Percentiles rank a stretch among this genome's conserved stretches.
Conservation (phyloP, 1,140 invertebrate species). For the Drosophila gunungcola region DNA sequence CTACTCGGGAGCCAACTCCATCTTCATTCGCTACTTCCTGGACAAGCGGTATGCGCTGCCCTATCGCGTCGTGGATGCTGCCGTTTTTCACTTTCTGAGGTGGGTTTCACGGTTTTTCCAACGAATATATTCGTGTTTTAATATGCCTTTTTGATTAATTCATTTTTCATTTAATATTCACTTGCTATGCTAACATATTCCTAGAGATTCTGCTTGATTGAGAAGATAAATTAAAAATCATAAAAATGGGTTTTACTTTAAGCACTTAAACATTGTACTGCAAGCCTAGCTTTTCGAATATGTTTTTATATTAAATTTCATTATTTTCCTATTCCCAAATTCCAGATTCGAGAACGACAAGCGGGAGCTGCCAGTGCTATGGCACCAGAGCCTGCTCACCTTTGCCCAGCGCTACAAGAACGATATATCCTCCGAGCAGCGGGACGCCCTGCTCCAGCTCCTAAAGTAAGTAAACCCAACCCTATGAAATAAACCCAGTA, state of each 20-base stretch:
- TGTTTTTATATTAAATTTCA: constrained; percentile 7
- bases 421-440: constrained; percentile 96
- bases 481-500: not conserved
- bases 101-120: constrained; percentile 75
- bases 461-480: constrained; percentile 85
- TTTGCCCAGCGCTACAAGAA: constrained; percentile 98
- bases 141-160: too few species aligned
- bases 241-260: too few species aligned
- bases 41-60: constrained; percentile 99
- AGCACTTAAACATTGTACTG: too few species aligned
- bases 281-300: too few species aligned
- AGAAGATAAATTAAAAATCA: too few species aligned
- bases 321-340: constrained; percentile 86
- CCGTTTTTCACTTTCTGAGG: constrained; percentile 96
- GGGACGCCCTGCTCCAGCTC: constrained; percentile 92
- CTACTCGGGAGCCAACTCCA: constrained; percentile 98
- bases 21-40: constrained; percentile 97
- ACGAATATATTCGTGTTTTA: too few species aligned
- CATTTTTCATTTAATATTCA: too few species aligned
- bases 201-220: too few species aligned
- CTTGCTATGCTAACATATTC: too few species aligned
- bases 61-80: constrained; percentile 96
- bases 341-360: constrained; percentile 93
- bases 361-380: constrained; percentile 95
- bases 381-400: constrained; percentile 97